A percentile compares a stretch with the other conserved stretches of the same genome.
phyloP scores from a whole-genome alignment of 2,888 invertebrate genomes.

The Habrosyne pyritoides region DNA sequence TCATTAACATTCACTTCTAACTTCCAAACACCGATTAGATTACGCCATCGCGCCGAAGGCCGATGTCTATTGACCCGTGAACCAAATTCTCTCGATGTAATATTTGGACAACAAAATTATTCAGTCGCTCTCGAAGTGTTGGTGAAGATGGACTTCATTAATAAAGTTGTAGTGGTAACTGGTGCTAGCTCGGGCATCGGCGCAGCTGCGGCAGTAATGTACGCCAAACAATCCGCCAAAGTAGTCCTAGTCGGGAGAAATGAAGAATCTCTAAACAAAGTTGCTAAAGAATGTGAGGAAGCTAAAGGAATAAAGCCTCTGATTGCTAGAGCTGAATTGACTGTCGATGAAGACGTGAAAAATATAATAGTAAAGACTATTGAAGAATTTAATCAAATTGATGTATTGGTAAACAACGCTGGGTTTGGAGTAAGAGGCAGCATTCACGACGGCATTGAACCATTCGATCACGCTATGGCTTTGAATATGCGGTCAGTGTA shows the following conservation, averaged over 20 bases:
- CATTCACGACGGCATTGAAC: slow-evolving; percentile 91
- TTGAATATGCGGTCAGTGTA: slow-evolving; percentile 91
- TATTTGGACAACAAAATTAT: neutral
- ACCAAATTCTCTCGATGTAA: neutral
- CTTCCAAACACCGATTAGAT: slow-evolving; percentile 6
- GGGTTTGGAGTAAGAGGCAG: slow-evolving; percentile 89
- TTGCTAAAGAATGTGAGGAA: slow-evolving; percentile 83
- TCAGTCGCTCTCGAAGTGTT: slow-evolving; percentile 31
- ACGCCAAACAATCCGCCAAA: slow-evolving; percentile 86
- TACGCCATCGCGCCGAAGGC: slow-evolving; percentile 5
- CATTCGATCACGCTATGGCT: slow-evolving; percentile 93
- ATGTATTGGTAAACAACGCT: slow-evolving; percentile 93
- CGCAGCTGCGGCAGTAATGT: slow-evolving; percentile 85
- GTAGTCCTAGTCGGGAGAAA: slow-evolving; percentile 88
- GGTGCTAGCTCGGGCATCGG: slow-evolving; percentile 91
- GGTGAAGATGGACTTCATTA: slow-evolving; percentile 79
- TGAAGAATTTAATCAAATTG: slow-evolving; percentile 86
- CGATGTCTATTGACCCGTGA: neutral
- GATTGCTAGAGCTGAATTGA: slow-evolving; percentile 85
- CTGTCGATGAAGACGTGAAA: slow-evolving; percentile 86
- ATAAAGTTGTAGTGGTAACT: slow-evolving; percentile 85
- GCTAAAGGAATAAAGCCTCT: slow-evolving; percentile 75
- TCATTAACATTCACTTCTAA: neutral
- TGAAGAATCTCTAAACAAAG: slow-evolving; percentile 85
- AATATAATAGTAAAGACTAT: slow-evolving; percentile 87